These are phyloP conservation scores for Drosophila funebris DNA, from an alignment of 1,140 invertebrate species.

Conservation along the genomic window DNA sequence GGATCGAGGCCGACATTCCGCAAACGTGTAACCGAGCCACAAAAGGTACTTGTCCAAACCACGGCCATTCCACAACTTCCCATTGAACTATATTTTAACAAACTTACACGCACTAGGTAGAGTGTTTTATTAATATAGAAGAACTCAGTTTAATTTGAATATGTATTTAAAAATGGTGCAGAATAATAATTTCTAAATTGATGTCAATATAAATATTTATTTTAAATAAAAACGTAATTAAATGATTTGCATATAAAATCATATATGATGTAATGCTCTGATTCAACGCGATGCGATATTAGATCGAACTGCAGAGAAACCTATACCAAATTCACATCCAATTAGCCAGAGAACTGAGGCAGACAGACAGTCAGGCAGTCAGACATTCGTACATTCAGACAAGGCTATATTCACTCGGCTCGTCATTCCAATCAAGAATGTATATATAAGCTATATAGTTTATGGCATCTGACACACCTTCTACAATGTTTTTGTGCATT, in stretches of 20 bases:
- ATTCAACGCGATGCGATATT: too few relatives aligned
- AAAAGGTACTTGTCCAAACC: neutral
- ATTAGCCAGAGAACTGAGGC: neutral
- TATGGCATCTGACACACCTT: neutral
- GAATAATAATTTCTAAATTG: neutral
- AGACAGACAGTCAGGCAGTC: neutral
- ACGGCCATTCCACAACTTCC: conserved; percentile 26
- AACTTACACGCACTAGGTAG: too few relatives aligned
- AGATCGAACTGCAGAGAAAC: too few relatives aligned
- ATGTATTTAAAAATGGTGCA: neutral
- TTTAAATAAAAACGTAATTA: too few relatives aligned
- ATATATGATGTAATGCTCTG: too few relatives aligned
- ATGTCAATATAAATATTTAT: too few relatives aligned
- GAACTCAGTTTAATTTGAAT: neutral
- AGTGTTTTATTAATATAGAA: too few relatives aligned
- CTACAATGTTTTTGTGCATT: neutral
- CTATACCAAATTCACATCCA: neutral
- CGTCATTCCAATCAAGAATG: neutral
- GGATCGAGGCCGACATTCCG: neutral
- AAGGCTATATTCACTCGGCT: neutral
- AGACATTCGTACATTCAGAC: neutral
- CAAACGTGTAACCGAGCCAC: too few relatives aligned
- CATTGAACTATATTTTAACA: conserved; percentile 37
- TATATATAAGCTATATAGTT: neutral
- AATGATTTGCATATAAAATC: too few relatives aligned